Evolutionary conservation across 2,113 vertebrate species (phyloP), one percentile per base, ranked within the genome.

Genomic region (Takifugu flavidus): DNA sequence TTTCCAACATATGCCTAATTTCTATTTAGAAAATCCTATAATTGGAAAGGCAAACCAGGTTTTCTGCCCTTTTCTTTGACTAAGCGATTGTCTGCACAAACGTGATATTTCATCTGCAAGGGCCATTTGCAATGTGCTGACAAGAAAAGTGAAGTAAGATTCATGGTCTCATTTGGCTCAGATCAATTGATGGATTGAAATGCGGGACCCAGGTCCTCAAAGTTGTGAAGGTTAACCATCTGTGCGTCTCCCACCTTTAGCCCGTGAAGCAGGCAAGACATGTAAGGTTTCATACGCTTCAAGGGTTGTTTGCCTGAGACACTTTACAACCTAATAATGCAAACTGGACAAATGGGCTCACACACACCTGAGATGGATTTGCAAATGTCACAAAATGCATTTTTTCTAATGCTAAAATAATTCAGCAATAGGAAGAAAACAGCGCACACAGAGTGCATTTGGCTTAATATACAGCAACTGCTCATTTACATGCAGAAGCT

Each of bases 141-240:
- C 83, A 89, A 76, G 79, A 86, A 85, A 74, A 72, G 58, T 65
- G 51, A 81, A 84, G 79, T 72, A 80, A 87, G 85, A 86, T 85
- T 72, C 81, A 85, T 86, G 67, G 72, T 75, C 77, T 78, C 70
- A 78, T 86, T 75, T 79, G 42, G 5, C 55, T 77, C 57, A 70
- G 67, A 87, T 89, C 79, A 84, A 50, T 80, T 89, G 87, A 88
- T 88, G 74, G 82, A 90, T 86, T 76, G 75, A 78, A 20, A 82
- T 58, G 66, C 50, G 50, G 70, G 72, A 64, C 60, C 62, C 56
- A 73, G 59, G 56, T 83, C 74, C 72, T 73, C 51, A 65, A 75
- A 79, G 76, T 74, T 73, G 70, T 75, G 74, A 85, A 89, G 84
- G 86, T 87, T 86, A 86, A 83, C 78, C 74, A 76, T 77, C 74